phyloP scores from a whole-genome alignment of 53 echinoderm and acorn worm species.

The Actinopyga echinites region DNA sequence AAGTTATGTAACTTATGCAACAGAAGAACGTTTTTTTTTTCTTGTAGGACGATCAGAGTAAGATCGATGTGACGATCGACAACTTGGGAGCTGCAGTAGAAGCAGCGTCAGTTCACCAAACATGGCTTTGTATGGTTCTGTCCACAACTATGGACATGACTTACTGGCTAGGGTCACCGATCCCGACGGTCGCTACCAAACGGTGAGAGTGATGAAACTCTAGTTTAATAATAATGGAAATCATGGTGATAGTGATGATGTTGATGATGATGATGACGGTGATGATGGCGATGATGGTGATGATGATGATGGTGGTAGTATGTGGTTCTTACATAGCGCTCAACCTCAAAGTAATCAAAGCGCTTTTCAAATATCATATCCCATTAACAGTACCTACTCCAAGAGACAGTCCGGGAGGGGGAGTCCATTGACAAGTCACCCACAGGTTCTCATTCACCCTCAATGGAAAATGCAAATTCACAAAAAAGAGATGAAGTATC shows the following conservation, averaged over 20 bases:
- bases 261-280: neutral
- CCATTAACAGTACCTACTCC: too few relatives aligned
- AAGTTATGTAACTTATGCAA: neutral
- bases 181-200: constrained; percentile 47
- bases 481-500: too few relatives aligned
- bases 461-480: too few relatives aligned
- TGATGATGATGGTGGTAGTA: too few relatives aligned
- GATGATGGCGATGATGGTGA: too few relatives aligned
- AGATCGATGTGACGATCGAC: constrained; percentile 41
- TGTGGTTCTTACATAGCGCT: too few relatives aligned
- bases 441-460: too few relatives aligned
- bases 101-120: constrained; percentile 51
- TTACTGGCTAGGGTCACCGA: constrained; percentile 40
- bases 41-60: neutral
- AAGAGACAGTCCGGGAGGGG: too few relatives aligned
- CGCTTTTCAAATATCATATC: too few relatives aligned
- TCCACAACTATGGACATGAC: constrained; percentile 66
- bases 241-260: neutral
- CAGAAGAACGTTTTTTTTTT: neutral
- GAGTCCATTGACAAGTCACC: too few relatives aligned
- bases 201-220: neutral
- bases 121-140: constrained; percentile 46
- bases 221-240: too few relatives aligned
- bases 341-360: too few relatives aligned
- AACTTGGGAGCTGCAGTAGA: constrained; percentile 59